These are phyloP conservation scores for Plebejus anna DNA, from an alignment of 2,888 invertebrate species.

Conservation along the genomic window DNA sequence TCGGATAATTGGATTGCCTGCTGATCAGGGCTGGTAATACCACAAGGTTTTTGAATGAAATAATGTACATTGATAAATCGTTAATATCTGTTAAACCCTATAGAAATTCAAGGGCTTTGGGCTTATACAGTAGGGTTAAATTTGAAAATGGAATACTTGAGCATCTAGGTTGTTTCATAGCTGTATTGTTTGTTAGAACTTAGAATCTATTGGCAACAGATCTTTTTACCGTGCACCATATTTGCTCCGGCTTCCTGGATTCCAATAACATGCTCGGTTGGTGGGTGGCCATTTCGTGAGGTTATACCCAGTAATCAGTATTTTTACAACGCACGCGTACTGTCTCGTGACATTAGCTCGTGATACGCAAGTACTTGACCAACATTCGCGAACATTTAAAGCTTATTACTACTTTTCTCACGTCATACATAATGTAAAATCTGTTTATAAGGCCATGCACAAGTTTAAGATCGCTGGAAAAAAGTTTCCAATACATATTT, in stretches of 20 bases:
- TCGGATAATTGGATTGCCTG: slow-evolving; percentile 19
- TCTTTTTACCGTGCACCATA: background rate
- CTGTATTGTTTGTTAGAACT: no score
- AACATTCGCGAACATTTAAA: background rate
- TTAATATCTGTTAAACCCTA: background rate
- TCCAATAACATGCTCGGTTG: no score
- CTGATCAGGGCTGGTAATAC: background rate
- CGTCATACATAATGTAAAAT: background rate
- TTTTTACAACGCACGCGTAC: slow-evolving; percentile 3
- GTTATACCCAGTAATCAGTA: background rate
- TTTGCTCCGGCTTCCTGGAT: no score
- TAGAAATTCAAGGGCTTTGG: background rate
- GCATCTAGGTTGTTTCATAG: no score
- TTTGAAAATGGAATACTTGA: no score
- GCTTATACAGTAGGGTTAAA: background rate
- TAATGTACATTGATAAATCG: background rate
- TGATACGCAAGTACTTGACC: slow-evolving; percentile 22
- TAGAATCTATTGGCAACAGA: background rate
- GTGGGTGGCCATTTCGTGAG: no score
- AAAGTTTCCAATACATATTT: no score
- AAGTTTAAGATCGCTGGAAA: no score
- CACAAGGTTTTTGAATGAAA: background rate
- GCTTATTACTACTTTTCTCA: background rate
- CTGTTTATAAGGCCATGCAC: no score
- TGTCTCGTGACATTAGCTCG: slow-evolving; percentile 13